These are phyloP conservation scores for Cyphomyrmex costatus DNA, from an alignment of 1,140 invertebrate genomes.

Conservation along the genomic window DNA sequence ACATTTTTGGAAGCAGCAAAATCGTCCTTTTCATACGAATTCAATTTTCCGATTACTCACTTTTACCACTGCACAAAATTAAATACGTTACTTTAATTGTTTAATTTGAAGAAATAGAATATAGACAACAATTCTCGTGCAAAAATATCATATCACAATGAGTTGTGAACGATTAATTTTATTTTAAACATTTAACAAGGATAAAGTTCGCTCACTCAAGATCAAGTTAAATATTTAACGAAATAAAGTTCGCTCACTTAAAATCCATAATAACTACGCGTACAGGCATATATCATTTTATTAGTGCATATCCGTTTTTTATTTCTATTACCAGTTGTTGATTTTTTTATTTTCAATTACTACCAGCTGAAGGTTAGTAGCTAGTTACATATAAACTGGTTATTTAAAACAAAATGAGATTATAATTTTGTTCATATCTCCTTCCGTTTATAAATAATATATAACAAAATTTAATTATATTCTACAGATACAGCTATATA, in stretches of 20 bases:
- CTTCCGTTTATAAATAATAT: not conserved
- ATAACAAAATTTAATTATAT: not conserved
- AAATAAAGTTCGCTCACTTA: not conserved
- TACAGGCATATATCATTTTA: too few relatives aligned
- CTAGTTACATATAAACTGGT: not conserved
- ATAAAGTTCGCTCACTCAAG: not conserved
- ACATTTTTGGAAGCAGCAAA: too few relatives aligned
- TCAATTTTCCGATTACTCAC: not conserved
- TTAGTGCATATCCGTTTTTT: not conserved
- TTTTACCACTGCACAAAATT: not conserved
- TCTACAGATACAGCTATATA: too few relatives aligned
- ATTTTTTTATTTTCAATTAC: not conserved
- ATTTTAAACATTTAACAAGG: not conserved
- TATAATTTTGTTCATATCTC: not conserved
- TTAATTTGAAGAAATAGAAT: not conserved
- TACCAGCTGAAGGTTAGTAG: not conserved
- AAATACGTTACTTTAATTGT: not conserved
- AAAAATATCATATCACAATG: not conserved
- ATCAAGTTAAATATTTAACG: not conserved
- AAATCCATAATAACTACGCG: not conserved
- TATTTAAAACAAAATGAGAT: not conserved
- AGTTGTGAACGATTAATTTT: not conserved
- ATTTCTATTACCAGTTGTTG: not conserved
- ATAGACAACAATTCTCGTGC: not conserved
- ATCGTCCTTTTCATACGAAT: too few relatives aligned